Base-by-base conservation (phyloP, 1,140 invertebrate genomes). In the Drosophila santomea region DNA sequence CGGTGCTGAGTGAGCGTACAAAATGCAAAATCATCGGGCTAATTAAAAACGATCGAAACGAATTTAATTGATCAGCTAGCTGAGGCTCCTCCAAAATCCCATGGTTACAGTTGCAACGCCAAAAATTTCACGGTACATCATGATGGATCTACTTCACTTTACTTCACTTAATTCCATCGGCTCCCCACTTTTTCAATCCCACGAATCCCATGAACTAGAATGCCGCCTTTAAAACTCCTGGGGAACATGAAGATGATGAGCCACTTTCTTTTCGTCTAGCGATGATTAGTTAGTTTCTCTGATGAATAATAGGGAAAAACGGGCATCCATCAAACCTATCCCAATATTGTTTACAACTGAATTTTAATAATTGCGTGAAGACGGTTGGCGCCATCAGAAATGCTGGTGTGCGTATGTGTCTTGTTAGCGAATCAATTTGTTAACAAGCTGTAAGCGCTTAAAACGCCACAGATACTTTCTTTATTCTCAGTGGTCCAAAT, bases 31-130 rank as follows among this genome's bases (percentile, higher is more conserved):
- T 91, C 90, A 91, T 90, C 57, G 58, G 55, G 78, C 72, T 91
- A 90, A 91, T 91, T 91, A 91, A 90, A 91, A 91, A 91, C 80
- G 77, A 81, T 91, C 90, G 76, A 82, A 91, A 73, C 90, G 80
- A 91, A 90, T 91, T 91, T 91, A 91, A 91, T 91, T 91, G 90
- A 91, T 91, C 90, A 90, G 82, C 85, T 78, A 39, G 61, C 52
- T 28, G 71, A 55, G 50, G 63, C 38, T 43, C 47, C 38, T 43
- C 47, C 47, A 51, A 62, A 62, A 44, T 59, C 41, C 41, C 39
- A 74, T 71, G 61, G 69, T 60, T 71, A 80, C 66, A 64, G 77
- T 84, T 63, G 80, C 72, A 76, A 75, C 64, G 82, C 82, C 74
- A 71, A 82, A 82, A 74, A 82, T 81, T 88, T 86, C 79, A 75